Conservation (phyloP, 2,797 vertebrate species). For the Pachyuromys duprasi region DNA sequence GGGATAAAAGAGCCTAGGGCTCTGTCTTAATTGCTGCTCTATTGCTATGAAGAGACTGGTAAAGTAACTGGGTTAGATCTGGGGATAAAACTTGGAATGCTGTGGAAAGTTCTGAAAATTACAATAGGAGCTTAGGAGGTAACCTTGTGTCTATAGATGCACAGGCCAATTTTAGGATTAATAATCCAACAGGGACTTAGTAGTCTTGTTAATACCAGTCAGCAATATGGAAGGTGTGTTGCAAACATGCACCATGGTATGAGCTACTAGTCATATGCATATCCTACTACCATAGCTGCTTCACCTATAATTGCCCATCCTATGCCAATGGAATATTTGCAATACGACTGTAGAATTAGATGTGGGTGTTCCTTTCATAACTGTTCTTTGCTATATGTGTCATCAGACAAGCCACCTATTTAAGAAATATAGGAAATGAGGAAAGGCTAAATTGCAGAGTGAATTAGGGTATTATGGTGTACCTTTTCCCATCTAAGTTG, state of each 20-base stretch:
- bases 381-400: slow-evolving; percentile 94
- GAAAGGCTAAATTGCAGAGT: slow-evolving; percentile 93
- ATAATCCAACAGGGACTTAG: slow-evolving; percentile 91
- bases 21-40: background rate
- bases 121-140: slow-evolving; percentile 91
- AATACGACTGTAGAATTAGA: slow-evolving; percentile 91
- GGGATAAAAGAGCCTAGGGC: background rate
- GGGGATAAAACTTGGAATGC: slow-evolving; percentile 94
- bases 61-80: slow-evolving; percentile 94
- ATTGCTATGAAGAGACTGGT: slow-evolving; percentile 79
- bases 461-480: slow-evolving; percentile 92
- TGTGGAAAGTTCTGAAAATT: slow-evolving; percentile 91
- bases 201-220: slow-evolving; percentile 93
- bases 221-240: slow-evolving; percentile 92
- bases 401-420: slow-evolving; percentile 91
- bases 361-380: slow-evolving; percentile 91
- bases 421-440: slow-evolving; percentile 89
- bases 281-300: slow-evolving; percentile 89
- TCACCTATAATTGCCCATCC: slow-evolving; percentile 94
- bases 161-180: slow-evolving; percentile 92
- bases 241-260: slow-evolving; percentile 93
- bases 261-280: slow-evolving; percentile 93
- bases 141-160: slow-evolving; percentile 90
- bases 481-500: slow-evolving; percentile 95
- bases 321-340: slow-evolving; percentile 95